Conservation (phyloP, 2,113 vertebrate species). For the Tautogolabrus adspersus region DNA sequence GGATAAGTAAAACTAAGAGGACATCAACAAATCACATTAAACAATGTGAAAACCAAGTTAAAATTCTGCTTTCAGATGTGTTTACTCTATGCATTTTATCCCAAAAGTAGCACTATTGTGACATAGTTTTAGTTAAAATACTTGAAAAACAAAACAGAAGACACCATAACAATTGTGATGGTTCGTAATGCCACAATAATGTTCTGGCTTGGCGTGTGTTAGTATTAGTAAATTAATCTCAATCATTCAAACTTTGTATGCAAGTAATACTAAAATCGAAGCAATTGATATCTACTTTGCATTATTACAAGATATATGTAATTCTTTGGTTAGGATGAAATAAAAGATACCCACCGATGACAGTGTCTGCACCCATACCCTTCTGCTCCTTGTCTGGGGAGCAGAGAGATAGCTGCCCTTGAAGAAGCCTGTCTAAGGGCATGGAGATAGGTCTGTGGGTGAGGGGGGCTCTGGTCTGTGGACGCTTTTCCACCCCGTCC, state of each 20-base stretch:
- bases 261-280: neutral
- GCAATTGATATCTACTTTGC: neutral
- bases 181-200: neutral
- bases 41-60: constrained; percentile 13
- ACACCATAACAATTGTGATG: too few relatives aligned
- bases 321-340: neutral
- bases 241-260: neutral
- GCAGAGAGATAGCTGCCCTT: constrained; percentile 81
- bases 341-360: constrained; percentile 83
- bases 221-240: neutral
- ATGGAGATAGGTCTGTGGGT: constrained; percentile 91
- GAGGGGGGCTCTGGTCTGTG: constrained; percentile 66
- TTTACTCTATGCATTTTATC: neutral
- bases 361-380: constrained; percentile 74
- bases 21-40: neutral
- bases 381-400: constrained; percentile 71
- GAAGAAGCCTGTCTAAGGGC: constrained; percentile 91
- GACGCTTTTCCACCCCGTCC: constrained; percentile 59
- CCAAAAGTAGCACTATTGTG: constrained; percentile 2
- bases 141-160: neutral
- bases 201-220: neutral
- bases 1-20: constrained; percentile 26
- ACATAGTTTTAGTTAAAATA: constrained; percentile 5
- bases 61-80: neutral
- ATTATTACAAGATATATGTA: constrained; percentile 11